Conservation (phyloP, 2,113 vertebrate genomes). For the Equus quagga region DNA sequence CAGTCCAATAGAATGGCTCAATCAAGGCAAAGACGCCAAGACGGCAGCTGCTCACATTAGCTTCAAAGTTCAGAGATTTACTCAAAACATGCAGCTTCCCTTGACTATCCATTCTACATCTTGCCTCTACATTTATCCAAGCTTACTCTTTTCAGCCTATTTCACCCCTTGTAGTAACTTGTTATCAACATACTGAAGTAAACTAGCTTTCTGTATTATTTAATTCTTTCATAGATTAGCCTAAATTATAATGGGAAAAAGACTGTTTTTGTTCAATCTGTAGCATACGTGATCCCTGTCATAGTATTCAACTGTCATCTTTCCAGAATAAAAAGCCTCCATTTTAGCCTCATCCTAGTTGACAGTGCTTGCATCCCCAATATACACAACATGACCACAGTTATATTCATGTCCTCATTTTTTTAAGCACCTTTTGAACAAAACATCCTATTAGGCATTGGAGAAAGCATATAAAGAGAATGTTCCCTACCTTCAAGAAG, state of each 20-base stretch:
- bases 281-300: not conserved
- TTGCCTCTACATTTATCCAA: not conserved
- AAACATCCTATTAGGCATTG: not conserved
- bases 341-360: not conserved
- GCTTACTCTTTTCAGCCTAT: not conserved
- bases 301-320: not conserved
- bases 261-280: not conserved
- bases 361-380: not conserved
- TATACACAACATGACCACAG: not conserved
- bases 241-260: not conserved
- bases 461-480: not conserved
- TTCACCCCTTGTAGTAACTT: not conserved
- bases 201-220: not conserved
- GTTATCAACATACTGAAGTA: not conserved
- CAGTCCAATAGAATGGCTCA: not conserved
- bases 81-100: not conserved
- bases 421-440: slow-evolving; percentile 26
- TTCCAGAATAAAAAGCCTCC: not conserved
- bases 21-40: not conserved
- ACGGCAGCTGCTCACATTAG: not conserved
- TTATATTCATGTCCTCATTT: not conserved
- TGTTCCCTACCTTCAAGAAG: not conserved
- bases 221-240: not conserved
- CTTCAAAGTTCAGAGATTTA: not conserved
- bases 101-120: not conserved